Base-by-base conservation (phyloP, 2,113 vertebrate genomes). In the Protomyctophum bolini region DNA sequence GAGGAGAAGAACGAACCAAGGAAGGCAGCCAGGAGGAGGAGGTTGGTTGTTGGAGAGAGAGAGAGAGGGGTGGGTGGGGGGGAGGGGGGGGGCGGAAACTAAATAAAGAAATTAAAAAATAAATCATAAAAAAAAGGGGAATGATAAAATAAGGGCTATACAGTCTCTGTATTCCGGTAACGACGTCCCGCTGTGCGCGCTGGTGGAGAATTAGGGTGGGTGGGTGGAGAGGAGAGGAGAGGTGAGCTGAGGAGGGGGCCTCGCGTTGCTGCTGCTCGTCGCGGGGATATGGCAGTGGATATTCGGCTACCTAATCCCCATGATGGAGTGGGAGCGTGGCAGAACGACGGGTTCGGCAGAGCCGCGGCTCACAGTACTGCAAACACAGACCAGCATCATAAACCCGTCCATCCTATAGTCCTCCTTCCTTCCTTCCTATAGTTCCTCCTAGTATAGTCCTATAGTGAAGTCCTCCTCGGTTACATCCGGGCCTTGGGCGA, bases 401-500 rank as follows among this genome's bases (percentile, higher is more conserved):
- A 21, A 21, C 21, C 88, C 87, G 88, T 86, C 88, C 90, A 90
- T 91, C 87, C 33, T 41, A 3, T 41, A 41, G 21, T 21, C 21
- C 21, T 21, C 21, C n/a, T n/a, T n/a, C n/a, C n/a, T n/a, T n/a
- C n/a, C n/a, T n/a, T 21, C 21, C 21, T 21, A 21, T 21, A 21
- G 21, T 21, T n/a, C n/a, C n/a, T n/a, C 21, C 21, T 21, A 21
- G 21, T 21, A 41, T 6, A 41, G 33, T 41, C 33, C 33, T 41
- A 1, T 41, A 6, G 33, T 33, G 33, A 2, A 33, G 33, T 3
- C 33, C 33, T 41, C 86, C 88, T 90, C 90, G 88, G 87, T 21
- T 90, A 91, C 90, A 91, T 91, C 90, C 90, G 88, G 90, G 90
- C 87, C 88, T 85, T 86, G 85, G 86, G 81, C 83, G 79, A 87